Conservation (phyloP, 92 coral and sea anemone species). For the Chrysogorgia sp. region DNA sequence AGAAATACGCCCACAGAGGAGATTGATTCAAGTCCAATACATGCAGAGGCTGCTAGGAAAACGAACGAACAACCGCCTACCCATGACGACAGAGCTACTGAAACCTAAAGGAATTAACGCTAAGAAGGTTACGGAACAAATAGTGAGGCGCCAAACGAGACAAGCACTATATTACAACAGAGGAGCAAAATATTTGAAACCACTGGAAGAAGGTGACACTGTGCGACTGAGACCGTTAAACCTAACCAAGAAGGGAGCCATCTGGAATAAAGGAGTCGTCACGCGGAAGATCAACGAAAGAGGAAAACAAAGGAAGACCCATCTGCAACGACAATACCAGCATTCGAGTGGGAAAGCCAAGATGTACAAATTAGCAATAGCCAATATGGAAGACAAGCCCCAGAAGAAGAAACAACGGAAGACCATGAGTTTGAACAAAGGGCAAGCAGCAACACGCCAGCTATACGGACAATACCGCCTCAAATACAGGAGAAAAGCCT, state of each 20-base stretch:
- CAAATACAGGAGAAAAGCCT: no score
- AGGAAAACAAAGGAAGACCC: conserved; percentile 9
- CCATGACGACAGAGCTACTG: conserved; percentile 21
- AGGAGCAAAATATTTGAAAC: neutral
- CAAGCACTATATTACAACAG: conserved; percentile 42
- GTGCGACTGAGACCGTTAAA: conserved; percentile 29
- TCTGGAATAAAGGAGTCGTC: conserved; percentile 23
- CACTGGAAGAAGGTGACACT: conserved; percentile 24
- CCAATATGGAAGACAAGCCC: neutral
- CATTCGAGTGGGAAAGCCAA: no score
- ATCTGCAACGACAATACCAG: no score
- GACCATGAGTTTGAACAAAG: neutral
- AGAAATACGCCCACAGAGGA: conserved; percentile 40
- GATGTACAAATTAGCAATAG: no score
- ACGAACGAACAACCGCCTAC: conserved; percentile 18
- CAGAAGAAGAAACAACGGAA: neutral
- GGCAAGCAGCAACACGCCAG: neutral
- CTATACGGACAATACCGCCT: no score
- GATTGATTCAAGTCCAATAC: conserved; percentile 24
- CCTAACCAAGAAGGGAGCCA: conserved; percentile 5
- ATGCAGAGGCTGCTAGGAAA: conserved; percentile 26
- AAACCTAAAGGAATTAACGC: conserved; percentile 7
- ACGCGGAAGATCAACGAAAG: conserved; percentile 7
- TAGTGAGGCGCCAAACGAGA: conserved; percentile 1
- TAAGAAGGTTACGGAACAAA: neutral